Evolutionary conservation across 2,888 invertebrate species (phyloP).

Genomic region (Augochlorella aurata): DNA sequence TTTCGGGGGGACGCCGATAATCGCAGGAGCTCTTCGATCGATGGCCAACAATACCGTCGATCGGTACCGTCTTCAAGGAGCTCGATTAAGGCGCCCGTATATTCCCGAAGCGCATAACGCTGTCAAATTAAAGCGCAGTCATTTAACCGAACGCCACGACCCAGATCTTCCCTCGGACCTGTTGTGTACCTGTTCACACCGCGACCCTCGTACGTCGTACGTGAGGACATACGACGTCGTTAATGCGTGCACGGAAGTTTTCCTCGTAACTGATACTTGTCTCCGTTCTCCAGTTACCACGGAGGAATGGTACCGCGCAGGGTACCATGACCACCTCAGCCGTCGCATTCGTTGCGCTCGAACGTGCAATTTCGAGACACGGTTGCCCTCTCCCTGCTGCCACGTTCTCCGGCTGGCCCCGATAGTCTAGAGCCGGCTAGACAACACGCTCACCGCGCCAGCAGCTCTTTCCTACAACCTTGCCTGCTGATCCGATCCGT

Average conservation of each 20-base stretch:
- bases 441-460: not conserved
- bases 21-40: too few relatives aligned
- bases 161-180: slow-evolving; percentile 66
- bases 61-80: not conserved
- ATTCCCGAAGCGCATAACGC: slow-evolving; percentile 24
- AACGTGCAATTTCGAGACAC: slow-evolving; percentile 67
- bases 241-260: slow-evolving; percentile 77
- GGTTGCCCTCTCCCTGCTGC: slow-evolving; percentile 40
- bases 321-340: slow-evolving; percentile 65
- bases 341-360: slow-evolving; percentile 69
- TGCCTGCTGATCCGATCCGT: slow-evolving; percentile 34
- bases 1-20: too few relatives aligned
- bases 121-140: slow-evolving; percentile 45
- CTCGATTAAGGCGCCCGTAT: not conserved
- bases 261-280: slow-evolving; percentile 78
- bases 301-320: slow-evolving; percentile 73
- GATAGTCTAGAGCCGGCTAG: slow-evolving; percentile 43
- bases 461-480: slow-evolving; percentile 36
- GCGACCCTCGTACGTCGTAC: slow-evolving; percentile 61
- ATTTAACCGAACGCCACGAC: slow-evolving; percentile 60
- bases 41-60: not conserved
- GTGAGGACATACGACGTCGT: slow-evolving; percentile 69
- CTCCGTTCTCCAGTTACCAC: slow-evolving; percentile 76
- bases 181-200: slow-evolving; percentile 64
- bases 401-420: slow-evolving; percentile 53